Conservation (phyloP, 1,140 invertebrate species). For the Drosophila hydei region DNA sequence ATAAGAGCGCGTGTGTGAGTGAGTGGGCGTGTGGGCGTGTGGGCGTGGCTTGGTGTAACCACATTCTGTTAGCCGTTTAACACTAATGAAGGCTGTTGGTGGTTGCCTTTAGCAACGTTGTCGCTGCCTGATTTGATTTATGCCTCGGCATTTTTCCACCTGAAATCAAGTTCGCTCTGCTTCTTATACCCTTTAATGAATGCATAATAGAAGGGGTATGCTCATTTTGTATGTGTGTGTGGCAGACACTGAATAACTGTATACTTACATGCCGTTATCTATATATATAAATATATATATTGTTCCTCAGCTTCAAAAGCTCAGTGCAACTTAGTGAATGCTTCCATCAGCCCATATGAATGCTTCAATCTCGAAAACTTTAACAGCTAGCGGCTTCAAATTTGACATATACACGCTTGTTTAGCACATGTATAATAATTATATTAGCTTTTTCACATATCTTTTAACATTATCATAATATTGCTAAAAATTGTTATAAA, state of each 20-base stretch:
- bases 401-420: too few relatives aligned
- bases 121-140: constrained; percentile 45
- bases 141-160: constrained; percentile 43
- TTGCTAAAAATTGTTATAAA: too few relatives aligned
- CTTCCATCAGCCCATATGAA: too few relatives aligned
- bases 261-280: too few relatives aligned
- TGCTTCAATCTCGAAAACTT: too few relatives aligned
- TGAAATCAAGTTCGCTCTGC: constrained; percentile 27
- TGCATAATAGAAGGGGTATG: background rate
- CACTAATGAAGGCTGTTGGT: constrained; percentile 46
- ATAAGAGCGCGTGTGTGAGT: background rate
- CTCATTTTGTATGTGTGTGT: background rate
- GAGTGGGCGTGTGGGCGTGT: background rate
- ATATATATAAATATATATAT: too few relatives aligned
- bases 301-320: too few relatives aligned
- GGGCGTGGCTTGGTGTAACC: constrained; percentile 3
- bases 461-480: too few relatives aligned
- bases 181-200: background rate
- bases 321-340: too few relatives aligned
- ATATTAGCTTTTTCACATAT: too few relatives aligned
- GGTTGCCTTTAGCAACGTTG: constrained; percentile 27
- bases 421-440: too few relatives aligned
- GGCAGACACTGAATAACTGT: background rate
- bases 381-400: too few relatives aligned
- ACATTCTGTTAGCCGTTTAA: constrained; percentile 45